phyloP scores from a whole-genome alignment of 2,113 vertebrate species.

The Struthidea cinerea region DNA sequence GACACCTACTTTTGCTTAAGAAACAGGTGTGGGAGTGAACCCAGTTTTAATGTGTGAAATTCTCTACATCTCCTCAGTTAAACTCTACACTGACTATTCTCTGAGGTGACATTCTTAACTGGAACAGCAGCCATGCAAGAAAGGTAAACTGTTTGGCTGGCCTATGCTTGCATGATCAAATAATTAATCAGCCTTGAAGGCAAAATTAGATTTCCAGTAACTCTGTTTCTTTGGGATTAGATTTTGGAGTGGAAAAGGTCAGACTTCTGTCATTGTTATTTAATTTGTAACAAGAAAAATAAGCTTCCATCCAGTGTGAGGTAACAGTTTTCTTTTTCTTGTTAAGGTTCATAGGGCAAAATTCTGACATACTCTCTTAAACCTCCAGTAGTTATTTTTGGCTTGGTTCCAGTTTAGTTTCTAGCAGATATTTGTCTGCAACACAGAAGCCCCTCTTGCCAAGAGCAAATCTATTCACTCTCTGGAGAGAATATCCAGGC shows the following conservation, averaged over 20 bases:
- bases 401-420: not conserved
- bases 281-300: slow-evolving; percentile 38
- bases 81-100: not conserved
- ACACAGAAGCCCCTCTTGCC: not conserved
- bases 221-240: slow-evolving; percentile 25
- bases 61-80: not conserved
- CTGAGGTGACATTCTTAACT: not conserved
- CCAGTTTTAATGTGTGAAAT: not conserved
- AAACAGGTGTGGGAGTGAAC: slow-evolving; percentile 13
- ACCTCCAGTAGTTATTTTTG: not conserved
- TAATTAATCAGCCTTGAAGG: slow-evolving; percentile 28
- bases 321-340: slow-evolving; percentile 15
- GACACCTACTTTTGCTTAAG: not conserved
- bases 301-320: not conserved
- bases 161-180: not conserved
- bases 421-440: not conserved
- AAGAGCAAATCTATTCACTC: not conserved
- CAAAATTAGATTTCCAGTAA: slow-evolving; percentile 51
- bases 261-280: slow-evolving; percentile 25
- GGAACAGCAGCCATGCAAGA: slow-evolving; percentile 1
- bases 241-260: slow-evolving; percentile 55
- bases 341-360: not conserved
- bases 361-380: not conserved
- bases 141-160: slow-evolving; percentile 22
- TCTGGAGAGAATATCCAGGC: not conserved